Conservation (phyloP, 2,113 vertebrate genomes). For the Pandion haliaetus region DNA sequence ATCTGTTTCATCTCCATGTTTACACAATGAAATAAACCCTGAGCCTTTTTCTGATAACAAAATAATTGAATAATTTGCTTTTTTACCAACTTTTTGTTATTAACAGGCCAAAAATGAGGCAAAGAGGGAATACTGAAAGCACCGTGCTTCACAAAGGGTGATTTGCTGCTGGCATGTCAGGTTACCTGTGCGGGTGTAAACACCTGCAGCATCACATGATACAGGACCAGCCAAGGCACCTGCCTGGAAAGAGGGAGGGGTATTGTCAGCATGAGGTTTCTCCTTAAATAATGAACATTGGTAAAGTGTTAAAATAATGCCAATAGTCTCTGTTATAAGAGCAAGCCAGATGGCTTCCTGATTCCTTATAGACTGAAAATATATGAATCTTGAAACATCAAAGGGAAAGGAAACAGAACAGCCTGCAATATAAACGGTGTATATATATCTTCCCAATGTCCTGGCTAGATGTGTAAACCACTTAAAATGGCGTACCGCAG, state of each 20-base stretch:
- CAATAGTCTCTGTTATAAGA: background rate
- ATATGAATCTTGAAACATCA: background rate
- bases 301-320: background rate
- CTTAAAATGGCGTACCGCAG: background rate
- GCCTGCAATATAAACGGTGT: background rate
- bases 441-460: background rate
- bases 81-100: background rate
- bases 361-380: fast-evolving
- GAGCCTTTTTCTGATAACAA: background rate
- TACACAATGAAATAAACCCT: fast-evolving
- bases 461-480: background rate
- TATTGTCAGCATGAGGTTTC: background rate
- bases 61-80: background rate
- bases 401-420: background rate
- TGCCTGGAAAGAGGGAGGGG: background rate
- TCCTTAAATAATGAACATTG: background rate
- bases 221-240: background rate
- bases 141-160: fast-evolving
- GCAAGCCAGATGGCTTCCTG: background rate
- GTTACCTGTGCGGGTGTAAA: too few relatives aligned
- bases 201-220: fast-evolving
- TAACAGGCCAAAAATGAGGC: background rate
- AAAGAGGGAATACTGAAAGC: background rate
- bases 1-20: background rate
- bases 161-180: background rate